Evolutionary conservation across 1,140 invertebrate species (phyloP).

Genomic region (Scaptomyza montana): DNA sequence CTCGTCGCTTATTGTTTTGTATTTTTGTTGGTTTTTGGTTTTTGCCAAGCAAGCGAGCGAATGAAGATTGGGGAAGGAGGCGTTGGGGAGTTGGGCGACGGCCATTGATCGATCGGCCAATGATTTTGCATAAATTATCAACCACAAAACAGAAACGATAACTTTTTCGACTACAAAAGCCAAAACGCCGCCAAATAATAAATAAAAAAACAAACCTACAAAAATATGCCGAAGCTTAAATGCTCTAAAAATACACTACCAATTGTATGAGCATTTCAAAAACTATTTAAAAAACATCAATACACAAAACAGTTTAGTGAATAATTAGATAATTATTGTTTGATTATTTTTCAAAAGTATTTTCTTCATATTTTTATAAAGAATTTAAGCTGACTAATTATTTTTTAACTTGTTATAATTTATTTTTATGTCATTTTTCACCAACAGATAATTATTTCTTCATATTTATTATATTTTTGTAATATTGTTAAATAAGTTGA

Average conservation of each 20-base stretch:
- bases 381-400: no score
- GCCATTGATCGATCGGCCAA: slow-evolving; percentile 76
- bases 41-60: slow-evolving; percentile 34
- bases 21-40: slow-evolving; percentile 25
- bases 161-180: slow-evolving; percentile 64
- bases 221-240: slow-evolving; percentile 17
- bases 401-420: no score
- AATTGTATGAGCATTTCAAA: neutral
- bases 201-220: slow-evolving; percentile 23
- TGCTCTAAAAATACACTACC: neutral
- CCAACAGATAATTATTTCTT: no score
- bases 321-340: no score
- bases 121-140: slow-evolving; percentile 81
- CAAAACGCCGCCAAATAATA: slow-evolving; percentile 51
- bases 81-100: slow-evolving; percentile 16
- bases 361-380: no score
- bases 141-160: slow-evolving; percentile 46
- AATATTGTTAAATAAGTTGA: no score
- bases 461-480: no score
- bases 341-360: no score
- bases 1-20: slow-evolving; percentile 6
- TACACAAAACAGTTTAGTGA: no score
- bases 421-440: no score
- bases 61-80: neutral
- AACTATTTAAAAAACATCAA: no score